These are phyloP conservation scores for Bothrops jararaca DNA, from an alignment of 2,113 vertebrate genomes.

Conservation along the genomic window DNA sequence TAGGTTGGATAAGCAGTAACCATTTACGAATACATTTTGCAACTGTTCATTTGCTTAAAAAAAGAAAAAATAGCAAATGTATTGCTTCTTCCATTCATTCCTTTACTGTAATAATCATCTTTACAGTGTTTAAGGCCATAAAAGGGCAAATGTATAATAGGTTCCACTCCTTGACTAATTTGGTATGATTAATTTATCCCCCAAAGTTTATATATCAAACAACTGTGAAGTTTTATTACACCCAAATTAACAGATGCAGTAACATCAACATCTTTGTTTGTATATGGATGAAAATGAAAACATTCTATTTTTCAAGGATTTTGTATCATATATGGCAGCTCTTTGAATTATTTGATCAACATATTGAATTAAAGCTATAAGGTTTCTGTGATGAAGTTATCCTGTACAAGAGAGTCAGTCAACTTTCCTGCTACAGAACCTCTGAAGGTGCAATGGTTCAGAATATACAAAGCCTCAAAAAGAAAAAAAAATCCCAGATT, in stretches of 20 bases:
- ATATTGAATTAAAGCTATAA: neutral
- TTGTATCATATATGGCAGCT: neutral
- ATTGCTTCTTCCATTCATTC: neutral
- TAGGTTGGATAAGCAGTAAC: neutral
- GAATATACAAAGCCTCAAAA: neutral
- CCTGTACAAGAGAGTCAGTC: neutral
- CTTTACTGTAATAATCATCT: neutral
- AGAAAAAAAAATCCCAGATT: neutral
- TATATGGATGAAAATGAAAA: neutral
- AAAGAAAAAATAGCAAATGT: neutral
- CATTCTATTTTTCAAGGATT: conserved; percentile 10
- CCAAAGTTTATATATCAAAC: neutral
- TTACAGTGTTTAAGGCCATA: neutral
- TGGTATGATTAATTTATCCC: neutral
- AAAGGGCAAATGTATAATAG: neutral
- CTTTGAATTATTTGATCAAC: neutral
- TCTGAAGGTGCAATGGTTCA: neutral
- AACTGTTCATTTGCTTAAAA: neutral
- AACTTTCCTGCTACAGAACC: too few relatives aligned
- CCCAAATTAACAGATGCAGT: neutral
- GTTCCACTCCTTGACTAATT: too few relatives aligned
- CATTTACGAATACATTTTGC: neutral
- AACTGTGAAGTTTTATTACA: neutral
- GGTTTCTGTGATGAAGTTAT: neutral
- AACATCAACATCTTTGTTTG: neutral